Base-by-base conservation (phyloP, 64 coral and sea anemone genomes). In the Actinia equina region DNA sequence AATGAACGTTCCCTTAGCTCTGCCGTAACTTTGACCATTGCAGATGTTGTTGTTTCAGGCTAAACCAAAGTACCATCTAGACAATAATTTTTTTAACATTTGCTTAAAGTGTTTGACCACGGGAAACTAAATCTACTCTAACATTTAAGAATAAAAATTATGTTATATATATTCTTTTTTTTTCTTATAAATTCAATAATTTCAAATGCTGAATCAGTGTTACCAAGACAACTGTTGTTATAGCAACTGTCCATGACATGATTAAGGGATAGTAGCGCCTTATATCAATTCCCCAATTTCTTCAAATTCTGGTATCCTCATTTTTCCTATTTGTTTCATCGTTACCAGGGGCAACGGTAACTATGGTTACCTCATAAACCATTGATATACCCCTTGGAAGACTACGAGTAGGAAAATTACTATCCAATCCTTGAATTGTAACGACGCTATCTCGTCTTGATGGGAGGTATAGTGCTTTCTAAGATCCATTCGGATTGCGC, bases 401-500 rank as follows among this genome's bases (percentile, higher is more conserved):
- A 99, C 95, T 27, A 93, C 87, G 20, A 99, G 88, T 54, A 99
- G 82, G 8, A 93, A 88, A 17, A 99, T 81, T 27, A 99, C 37
- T 54, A 95, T 51, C 97, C 97, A 99, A 45, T 99, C 97, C n/a
- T 99, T 99, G 45, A 94, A 90, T 54, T 99, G 93, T 64, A 99
- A 78, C 17, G 90, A 88, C 0, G 90, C 86, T 4, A 99, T 89
- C 49, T 99, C 93, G 45, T 99, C 97, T 83, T 94, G 97, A 76
- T 99, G 93, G 0, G 88, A 92, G 77, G 77, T 85, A 46, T 99
- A 94, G 55, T 99, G 93, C 41, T 88, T 88, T 62, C 97, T 84
- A 18, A 99, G 86, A 23, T 99, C 97, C 77, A 91, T 93, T n/a
- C 97, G 91, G 42, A 99, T 95, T 1, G 97, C 86, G 4, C 97